phyloP scores from a whole-genome alignment of 1,140 invertebrate genomes.

The Lethrus apterus region DNA sequence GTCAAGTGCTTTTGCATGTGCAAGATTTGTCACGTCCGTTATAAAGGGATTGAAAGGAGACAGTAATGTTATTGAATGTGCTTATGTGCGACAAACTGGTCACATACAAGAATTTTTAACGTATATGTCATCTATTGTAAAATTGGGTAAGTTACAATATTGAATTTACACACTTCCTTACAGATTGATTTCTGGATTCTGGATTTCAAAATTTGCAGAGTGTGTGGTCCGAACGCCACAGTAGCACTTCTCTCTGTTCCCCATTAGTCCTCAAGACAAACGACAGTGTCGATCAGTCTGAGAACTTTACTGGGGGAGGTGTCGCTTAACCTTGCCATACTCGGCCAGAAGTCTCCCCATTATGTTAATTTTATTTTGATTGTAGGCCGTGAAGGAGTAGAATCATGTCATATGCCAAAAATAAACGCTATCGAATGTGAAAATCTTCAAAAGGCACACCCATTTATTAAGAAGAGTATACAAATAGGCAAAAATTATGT shows the following conservation, averaged over 20 bases:
- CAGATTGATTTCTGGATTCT: no score
- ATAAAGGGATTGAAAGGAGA: slow-evolving; percentile 30
- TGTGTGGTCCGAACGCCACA: no score
- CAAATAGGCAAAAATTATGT: slow-evolving; percentile 6
- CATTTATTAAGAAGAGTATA: slow-evolving; percentile 1
- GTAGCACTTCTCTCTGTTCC: no score
- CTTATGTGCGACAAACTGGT: slow-evolving; percentile 33
- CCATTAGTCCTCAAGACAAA: no score
- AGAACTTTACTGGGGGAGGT: no score
- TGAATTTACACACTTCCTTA: no score
- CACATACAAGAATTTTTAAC: slow-evolving; percentile 33
- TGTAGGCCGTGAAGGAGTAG: slow-evolving; percentile 4
- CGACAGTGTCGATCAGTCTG: no score
- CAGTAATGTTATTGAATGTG: slow-evolving; percentile 30
- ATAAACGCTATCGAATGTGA: slow-evolving; percentile 10
- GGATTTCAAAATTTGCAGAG: no score
- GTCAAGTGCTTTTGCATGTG: slow-evolving; percentile 30
- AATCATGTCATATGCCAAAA: slow-evolving; percentile 8
- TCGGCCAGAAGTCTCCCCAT: no score
- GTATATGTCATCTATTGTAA: slow-evolving; percentile 36
- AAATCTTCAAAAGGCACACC: slow-evolving; percentile 8
- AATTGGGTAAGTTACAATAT: slow-evolving; percentile 29
- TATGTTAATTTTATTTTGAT: no score
- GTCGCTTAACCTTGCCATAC: no score
- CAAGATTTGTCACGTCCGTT: slow-evolving; percentile 31